These are phyloP conservation scores for Ectropis grisescens DNA, from an alignment of 1,140 invertebrate species.

Conservation along the genomic window DNA sequence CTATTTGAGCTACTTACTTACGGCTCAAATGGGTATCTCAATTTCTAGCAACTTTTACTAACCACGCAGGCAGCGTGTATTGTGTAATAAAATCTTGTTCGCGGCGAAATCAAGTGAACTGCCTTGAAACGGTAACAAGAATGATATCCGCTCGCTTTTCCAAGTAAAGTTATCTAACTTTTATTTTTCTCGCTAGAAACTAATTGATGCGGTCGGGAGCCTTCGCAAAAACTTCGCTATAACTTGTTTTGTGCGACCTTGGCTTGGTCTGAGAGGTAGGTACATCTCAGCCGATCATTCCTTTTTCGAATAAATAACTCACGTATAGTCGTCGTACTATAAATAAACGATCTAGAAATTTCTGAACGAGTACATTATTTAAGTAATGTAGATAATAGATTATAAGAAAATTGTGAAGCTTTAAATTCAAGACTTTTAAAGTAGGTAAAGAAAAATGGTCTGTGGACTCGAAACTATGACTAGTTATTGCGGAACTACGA, in stretches of 20 bases:
- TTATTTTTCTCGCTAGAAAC: conserved; percentile 22
- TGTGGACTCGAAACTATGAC: too few species aligned
- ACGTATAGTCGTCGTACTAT: too few species aligned
- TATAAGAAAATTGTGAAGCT: too few species aligned
- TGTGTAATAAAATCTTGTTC: conserved; percentile 57
- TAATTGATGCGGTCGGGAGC: conserved; percentile 14
- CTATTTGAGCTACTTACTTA: conserved; percentile 15
- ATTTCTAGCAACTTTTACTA: conserved; percentile 56
- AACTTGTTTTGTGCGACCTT: conserved; percentile 14
- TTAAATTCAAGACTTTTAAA: too few species aligned
- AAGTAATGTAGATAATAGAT: too few species aligned
- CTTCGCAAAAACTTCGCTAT: conserved; percentile 15
- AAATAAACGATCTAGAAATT: too few species aligned
- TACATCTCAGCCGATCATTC: too few species aligned
- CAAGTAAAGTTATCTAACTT: conserved; percentile 31
- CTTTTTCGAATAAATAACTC: too few species aligned
- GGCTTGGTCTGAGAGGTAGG: conserved; percentile 9
- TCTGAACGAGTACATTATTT: too few species aligned
- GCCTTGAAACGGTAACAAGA: conserved; percentile 58
- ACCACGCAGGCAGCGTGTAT: conserved; percentile 35
- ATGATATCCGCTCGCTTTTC: conserved; percentile 51
- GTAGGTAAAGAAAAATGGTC: too few species aligned
- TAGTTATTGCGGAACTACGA: too few species aligned
- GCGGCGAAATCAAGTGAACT: conserved; percentile 44
- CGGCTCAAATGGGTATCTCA: conserved; percentile 38